phyloP scores from a whole-genome alignment of 2,797 vertebrate genomes.

The Eulemur albifrons region DNA sequence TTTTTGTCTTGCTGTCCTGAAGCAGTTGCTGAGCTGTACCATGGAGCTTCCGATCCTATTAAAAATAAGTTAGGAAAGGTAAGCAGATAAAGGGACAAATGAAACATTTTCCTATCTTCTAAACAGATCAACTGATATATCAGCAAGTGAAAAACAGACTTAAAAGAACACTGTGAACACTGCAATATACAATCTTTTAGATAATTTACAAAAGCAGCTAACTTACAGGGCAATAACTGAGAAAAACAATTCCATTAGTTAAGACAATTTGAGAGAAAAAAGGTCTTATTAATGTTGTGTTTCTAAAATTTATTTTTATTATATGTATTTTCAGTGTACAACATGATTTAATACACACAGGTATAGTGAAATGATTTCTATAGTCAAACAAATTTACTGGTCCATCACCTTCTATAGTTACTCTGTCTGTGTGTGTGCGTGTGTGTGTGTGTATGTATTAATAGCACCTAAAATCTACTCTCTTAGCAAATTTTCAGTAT shows the following conservation, averaged over 20 bases:
- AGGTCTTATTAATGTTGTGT: background rate
- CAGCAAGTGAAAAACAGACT: background rate
- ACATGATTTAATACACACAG: background rate
- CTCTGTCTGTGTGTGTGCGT: background rate
- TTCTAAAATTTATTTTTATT: background rate
- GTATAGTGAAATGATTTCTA: background rate
- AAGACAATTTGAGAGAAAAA: background rate
- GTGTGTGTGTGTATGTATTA: background rate
- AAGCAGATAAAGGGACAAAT: constrained; percentile 50
- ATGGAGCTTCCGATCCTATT: constrained; percentile 96
- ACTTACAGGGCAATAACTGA: background rate
- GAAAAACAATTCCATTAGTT: background rate
- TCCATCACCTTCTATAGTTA: background rate
- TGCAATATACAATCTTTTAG: background rate
- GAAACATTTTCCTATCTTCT: constrained; percentile 51
- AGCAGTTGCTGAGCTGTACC: constrained; percentile 98
- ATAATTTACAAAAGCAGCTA: background rate
- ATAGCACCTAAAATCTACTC: background rate
- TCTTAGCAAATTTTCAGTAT: background rate
- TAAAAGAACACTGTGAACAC: background rate
- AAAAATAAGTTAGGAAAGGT: constrained; percentile 64
- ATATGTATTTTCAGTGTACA: background rate
- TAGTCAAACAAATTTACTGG: background rate
- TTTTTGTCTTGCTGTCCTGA: constrained; percentile 99
- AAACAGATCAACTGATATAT: constrained; percentile 29